phyloP scores from a whole-genome alignment of 2,888 invertebrate species.

The Nephrocerus scutellatus region DNA sequence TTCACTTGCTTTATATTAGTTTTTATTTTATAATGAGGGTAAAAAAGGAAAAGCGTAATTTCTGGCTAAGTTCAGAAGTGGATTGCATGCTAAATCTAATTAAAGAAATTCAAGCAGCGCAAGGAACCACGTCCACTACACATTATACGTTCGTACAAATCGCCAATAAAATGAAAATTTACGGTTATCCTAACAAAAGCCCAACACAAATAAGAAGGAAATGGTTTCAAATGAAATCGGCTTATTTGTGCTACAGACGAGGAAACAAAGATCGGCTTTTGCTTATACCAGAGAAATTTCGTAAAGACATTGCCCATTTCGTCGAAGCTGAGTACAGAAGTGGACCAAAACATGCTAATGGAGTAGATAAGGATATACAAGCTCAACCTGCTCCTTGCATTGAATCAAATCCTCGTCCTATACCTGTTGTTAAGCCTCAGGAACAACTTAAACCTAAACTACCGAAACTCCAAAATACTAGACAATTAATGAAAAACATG shows the following conservation, averaged over 20 bases:
- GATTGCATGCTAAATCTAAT: constrained; percentile 38
- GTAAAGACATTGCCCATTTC: constrained; percentile 34
- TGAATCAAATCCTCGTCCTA: too few species aligned
- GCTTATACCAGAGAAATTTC: constrained; percentile 36
- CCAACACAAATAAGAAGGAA: constrained; percentile 37
- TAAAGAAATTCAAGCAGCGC: constrained; percentile 29
- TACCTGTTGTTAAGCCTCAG: neutral
- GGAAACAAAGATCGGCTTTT: constrained; percentile 37
- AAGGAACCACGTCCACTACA: constrained; percentile 31
- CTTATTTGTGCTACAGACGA: constrained; percentile 37
- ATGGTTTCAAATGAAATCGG: constrained; percentile 42
- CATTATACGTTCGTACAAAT: constrained; percentile 38
- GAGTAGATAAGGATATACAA: constrained; percentile 9
- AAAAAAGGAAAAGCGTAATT: constrained; percentile 35
- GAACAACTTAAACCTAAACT: constrained; percentile 8
- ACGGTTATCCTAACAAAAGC: constrained; percentile 37
- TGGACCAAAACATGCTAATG: constrained; percentile 11
- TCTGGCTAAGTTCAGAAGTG: constrained; percentile 37
- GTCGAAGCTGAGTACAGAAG: constrained; percentile 34
- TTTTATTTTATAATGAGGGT: constrained; percentile 28
- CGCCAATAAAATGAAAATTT: constrained; percentile 35
- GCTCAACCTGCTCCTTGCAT: too few species aligned
- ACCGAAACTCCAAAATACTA: constrained; percentile 3
- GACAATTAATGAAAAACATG: constrained; percentile 1
- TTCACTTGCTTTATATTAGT: too few species aligned